Base-by-base conservation (phyloP, 2,888 invertebrate species). In the Melinaea marsaeus region DNA sequence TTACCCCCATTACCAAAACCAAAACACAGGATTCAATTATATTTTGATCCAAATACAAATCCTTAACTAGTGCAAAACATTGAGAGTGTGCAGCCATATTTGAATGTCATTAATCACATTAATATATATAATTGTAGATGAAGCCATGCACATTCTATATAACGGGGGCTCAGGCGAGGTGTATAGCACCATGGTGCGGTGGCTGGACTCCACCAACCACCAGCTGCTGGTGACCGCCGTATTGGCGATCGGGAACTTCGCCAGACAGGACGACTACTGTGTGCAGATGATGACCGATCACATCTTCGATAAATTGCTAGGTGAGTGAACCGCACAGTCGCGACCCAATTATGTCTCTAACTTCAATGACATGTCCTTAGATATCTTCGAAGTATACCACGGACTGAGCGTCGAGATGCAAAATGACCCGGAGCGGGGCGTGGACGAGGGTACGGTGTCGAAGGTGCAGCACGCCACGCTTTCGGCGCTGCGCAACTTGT, bases 221-320 rank as follows among this genome's bases (percentile, higher is more conserved):
- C 95, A 96, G 80, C 88, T 98, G 33, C 90, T 95, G 75, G 93
- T 95, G n/a, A 95, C 97, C 0, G 97, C 95, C 0, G 94, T 97
- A 3, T 88, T 97, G 68, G 96, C 97, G 0, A 92, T 97, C 71
- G 97, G 97, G 1, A 98, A 98, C 90, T 97, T 98, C 84, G 97
- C 97, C 0, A 91, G 97, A 55, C 95, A 95, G 71, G 97, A 98
- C 78, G 92, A 93, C 51, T 95, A 97, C 80, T 97, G 98, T 79
- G 93, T 94, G 58, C 92, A 94, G 67, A 95, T 98, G 94, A 96
- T 97, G 74, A 92, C 94, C 61, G 93, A 94, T 72, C 94, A 95
- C 42, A 93, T 97, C 57, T 95, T 95, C 78, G 93, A 94, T 74
- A 95, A 94, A 76, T 80, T 95, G 64, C 88, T 95, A 55, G 91